Base-by-base conservation (phyloP, 1,140 invertebrate species). In the Fragariocoptes setiger region DNA sequence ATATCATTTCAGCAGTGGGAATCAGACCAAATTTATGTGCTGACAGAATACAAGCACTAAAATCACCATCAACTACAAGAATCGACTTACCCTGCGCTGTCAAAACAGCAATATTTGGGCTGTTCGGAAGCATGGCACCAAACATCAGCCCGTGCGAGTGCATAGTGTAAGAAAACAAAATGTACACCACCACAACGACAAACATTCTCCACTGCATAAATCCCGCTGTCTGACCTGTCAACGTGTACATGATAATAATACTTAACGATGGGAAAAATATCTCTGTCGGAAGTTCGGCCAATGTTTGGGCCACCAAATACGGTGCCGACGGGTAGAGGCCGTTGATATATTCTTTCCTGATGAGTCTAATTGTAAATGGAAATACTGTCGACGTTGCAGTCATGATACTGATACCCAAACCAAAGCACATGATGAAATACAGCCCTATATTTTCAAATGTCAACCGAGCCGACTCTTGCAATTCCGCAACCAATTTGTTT, bases 261-360 rank as follows among this genome's bases (percentile, higher is more conserved):
- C 25, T 31, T 31, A n/a, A 8, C 25, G 25, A 31, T 8, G 25
- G 25, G 25, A 31, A 31, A 8, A 31, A 31, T 31, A 31, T 31
- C 67, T 88, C 82, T 61, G 90, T 86, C 42, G 83, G 83, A 58
- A 90, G 65, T 57, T 90, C 85, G 12, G 82, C 78, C 54, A 90
- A 63, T 14, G 82, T 88, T 61, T 85, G 83, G 19, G 83, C 82
- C 51, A 90, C 67, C 56, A 90, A 94, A 60, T 85, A 94, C 1
- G 82, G 72, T 57, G 86, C 90, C 25, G 88, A 61, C 15, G 82
- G 88, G 57, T 94, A 94, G 83, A 83, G 92, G 53, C 86, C 86
- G 56, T 94, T 94, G 37, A 90, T 63, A 65, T 90, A 82, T 60
- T 94, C 85, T 54, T 80, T 64, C 31, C 82, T 70, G 61, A 90